Base-by-base conservation (phyloP, 2,113 vertebrate genomes). In the Nothocercus julius region DNA sequence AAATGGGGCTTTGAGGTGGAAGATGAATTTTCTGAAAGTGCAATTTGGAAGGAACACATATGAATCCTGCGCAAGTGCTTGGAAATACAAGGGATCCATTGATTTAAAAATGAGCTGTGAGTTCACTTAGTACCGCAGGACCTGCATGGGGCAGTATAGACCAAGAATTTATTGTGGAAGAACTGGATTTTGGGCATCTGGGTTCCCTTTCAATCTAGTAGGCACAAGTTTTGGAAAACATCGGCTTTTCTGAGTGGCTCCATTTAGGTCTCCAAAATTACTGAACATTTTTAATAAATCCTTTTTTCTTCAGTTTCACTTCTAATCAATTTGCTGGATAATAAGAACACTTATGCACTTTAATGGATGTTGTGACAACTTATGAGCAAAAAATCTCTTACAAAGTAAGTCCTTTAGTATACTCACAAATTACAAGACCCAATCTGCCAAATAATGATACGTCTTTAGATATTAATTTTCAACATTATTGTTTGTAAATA, bases 1-100 rank as follows among this genome's bases (percentile, higher is more conserved):
- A 96, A 96, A 94, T 6, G 32, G 64, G 70, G n/a, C 84, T 96
- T 96, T 92, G 92, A 93, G 85, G 83, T 90, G 56, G 75, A 96
- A 91, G 92, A 87, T 24, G 63, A 72, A 95, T 96, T 93, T 96
- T 89, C 72, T 87, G 89, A 80, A 80, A 74, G 42, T 28, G 67
- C 34, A 86, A 16, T 20, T 79, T 78, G 66, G 70, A 93, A 87
- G 88, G 63, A 94, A 17, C 78, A 80, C 34, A 10, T 32, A 69
- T 0, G 11, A 89, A 66, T 56, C 66, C 78, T 59, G 49, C 1
- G 34, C 13, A 32, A 80, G 64, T 3, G 20, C 64, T 73, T 78
- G 38, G 34, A 73, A 92, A 67, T 84, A 94, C 73, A 93, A 90
- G 85, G 53, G 44, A 49, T 5, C n/a, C 66, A 58, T 86, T 93